Conservation (phyloP, 2,797 vertebrate species). For the Xenentodon cancila region DNA sequence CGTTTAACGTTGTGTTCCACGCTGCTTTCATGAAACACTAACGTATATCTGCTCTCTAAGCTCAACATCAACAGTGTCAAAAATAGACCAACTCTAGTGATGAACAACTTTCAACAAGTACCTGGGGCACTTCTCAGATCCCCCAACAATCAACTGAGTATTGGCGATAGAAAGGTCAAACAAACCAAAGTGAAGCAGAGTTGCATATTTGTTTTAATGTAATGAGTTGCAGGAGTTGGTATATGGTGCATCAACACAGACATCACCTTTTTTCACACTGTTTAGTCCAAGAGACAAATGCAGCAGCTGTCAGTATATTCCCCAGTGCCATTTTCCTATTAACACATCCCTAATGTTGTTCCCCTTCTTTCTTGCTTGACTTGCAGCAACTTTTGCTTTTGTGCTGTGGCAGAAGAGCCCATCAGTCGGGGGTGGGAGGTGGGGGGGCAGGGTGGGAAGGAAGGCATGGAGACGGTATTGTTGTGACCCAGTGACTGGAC, state of each 20-base stretch:
- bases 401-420: conserved; percentile 51
- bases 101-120: conserved; percentile 18
- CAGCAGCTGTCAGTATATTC: conserved; percentile 79
- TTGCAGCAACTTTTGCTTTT: conserved; percentile 77
- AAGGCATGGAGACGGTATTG: conserved; percentile 22
- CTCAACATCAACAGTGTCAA: conserved; percentile 13
- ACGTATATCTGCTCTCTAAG: conserved; percentile 14
- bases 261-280: conserved; percentile 28
- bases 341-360: conserved; percentile 67
- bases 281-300: conserved; percentile 51
- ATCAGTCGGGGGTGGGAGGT: conserved; percentile 4
- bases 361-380: conserved; percentile 78
- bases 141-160: not conserved
- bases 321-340: conserved; percentile 63
- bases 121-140: conserved; percentile 23
- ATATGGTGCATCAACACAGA: too few species aligned
- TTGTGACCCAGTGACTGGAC: conserved; percentile 45
- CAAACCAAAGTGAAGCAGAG: conserved; percentile 6
- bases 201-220: conserved; percentile 14
- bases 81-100: conserved; percentile 6
- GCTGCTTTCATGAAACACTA: conserved; percentile 22
- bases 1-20: conserved; percentile 7
- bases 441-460: conserved; percentile 14
- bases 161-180: conserved; percentile 3
- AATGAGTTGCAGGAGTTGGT: not conserved